A percentile compares a stretch with the other conserved stretches of the same genome.
phyloP scores from a whole-genome alignment of 2,888 invertebrate genomes.

The Buathra laborator region DNA sequence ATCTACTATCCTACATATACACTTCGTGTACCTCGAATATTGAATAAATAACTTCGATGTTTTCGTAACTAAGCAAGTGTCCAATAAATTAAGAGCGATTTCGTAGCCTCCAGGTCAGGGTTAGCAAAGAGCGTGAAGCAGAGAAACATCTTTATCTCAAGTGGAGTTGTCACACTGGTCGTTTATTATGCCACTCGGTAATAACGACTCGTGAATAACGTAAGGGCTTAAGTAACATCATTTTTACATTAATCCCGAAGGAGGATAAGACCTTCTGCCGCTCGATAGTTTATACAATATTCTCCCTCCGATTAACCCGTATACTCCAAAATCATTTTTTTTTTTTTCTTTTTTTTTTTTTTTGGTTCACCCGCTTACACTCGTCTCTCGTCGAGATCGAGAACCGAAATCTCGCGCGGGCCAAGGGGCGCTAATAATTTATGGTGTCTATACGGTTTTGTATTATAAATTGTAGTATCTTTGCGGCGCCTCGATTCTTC shows the following conservation, averaged over 20 bases:
- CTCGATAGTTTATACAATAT: background rate
- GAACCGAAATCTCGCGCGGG: slow-evolving; percentile 3
- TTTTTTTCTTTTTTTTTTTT: slow-evolving; percentile 4
- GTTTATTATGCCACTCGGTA: background rate
- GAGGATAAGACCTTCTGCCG: background rate
- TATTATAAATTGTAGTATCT: slow-evolving; percentile 32
- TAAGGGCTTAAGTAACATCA: background rate
- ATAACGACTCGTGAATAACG: background rate
- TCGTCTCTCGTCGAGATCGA: background rate
- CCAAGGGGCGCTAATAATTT: slow-evolving; percentile 38
- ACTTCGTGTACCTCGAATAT: background rate
- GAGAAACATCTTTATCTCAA: slow-evolving; percentile 68
- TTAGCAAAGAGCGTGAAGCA: slow-evolving; percentile 57
- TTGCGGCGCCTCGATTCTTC: slow-evolving; percentile 15
- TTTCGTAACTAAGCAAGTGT: slow-evolving; percentile 67
- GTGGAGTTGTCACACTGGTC: slow-evolving; percentile 15
- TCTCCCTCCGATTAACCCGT: slow-evolving; percentile 22
- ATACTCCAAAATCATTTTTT: slow-evolving; percentile 28
- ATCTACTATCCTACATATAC: background rate
- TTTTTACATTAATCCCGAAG: background rate
- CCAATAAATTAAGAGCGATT: slow-evolving; percentile 72
- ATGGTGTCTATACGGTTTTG: slow-evolving; percentile 37
- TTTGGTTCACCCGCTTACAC: background rate
- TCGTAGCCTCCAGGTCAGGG: slow-evolving; percentile 72
- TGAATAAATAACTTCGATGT: slow-evolving; percentile 55